Conservation (phyloP, 2,797 vertebrate genomes). For the Delichon dasypus region DNA sequence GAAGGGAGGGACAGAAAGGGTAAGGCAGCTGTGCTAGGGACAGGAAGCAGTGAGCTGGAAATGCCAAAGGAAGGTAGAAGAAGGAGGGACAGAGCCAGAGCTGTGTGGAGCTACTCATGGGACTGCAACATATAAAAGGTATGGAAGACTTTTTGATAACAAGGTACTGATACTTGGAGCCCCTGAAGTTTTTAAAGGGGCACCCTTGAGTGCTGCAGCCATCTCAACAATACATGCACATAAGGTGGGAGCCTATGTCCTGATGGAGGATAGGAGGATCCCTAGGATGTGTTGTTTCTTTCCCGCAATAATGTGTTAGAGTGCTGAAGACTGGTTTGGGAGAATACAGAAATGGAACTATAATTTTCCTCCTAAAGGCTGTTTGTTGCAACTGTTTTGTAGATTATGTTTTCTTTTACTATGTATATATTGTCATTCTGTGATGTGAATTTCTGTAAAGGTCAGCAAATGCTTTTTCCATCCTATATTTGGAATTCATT, state of each 20-base stretch:
- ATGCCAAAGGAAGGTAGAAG: too few species aligned
- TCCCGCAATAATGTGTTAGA: background rate
- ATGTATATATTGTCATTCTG: background rate
- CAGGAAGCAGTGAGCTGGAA: too few species aligned
- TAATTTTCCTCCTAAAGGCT: background rate
- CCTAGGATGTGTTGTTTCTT: background rate
- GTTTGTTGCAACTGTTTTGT: background rate
- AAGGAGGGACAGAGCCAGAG: too few species aligned
- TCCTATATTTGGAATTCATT: background rate
- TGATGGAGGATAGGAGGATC: background rate
- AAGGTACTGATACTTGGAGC: too few species aligned
- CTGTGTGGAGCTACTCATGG: too few species aligned
- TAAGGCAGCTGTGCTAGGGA: too few species aligned
- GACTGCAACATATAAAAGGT: too few species aligned
- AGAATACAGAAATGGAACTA: background rate
- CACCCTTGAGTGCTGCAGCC: too few species aligned
- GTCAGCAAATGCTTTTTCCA: background rate
- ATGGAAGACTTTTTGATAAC: too few species aligned
- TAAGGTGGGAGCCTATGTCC: background rate
- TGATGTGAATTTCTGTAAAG: background rate
- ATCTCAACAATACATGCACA: too few species aligned
- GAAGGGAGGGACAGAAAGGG: too few species aligned
- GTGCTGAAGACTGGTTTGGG: background rate
- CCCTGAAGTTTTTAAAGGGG: too few species aligned
- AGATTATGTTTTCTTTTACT: background rate